Percentiles rank a stretch among this genome's conserved stretches.
phyloP scores from a whole-genome alignment of 2,888 invertebrate species.

The Scaptomyza caliginosa region DNA sequence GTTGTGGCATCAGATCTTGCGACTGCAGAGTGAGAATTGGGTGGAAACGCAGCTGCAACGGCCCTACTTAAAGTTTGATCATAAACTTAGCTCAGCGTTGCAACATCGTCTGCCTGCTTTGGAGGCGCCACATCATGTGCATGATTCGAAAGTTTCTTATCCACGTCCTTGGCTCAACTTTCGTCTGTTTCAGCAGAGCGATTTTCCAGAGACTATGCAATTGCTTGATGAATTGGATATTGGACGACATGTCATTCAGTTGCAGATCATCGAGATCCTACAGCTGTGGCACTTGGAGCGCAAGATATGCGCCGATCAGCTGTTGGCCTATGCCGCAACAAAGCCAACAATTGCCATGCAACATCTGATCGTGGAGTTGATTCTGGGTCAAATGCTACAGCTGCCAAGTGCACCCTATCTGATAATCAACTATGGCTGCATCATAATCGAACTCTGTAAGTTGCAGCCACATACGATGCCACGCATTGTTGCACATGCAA shows the following conservation, averaged over 20 bases:
- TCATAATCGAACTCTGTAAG: slow-evolving; percentile 98
- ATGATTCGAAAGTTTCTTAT: slow-evolving; percentile 88
- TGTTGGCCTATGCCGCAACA: slow-evolving; percentile 93
- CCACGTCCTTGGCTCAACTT: slow-evolving; percentile 97
- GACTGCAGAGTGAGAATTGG: slow-evolving; percentile 96
- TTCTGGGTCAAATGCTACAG: slow-evolving; percentile 96
- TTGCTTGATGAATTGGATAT: slow-evolving; percentile 98
- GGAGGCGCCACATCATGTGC: background rate
- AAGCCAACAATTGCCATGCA: slow-evolving; percentile 96
- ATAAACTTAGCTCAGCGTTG: slow-evolving; percentile 95
- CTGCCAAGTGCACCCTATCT: slow-evolving; percentile 94
- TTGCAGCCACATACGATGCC: slow-evolving; percentile 97
- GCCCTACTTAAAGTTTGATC: slow-evolving; percentile 97
- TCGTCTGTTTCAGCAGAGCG: slow-evolving; percentile 98
- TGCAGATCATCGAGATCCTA: slow-evolving; percentile 96
- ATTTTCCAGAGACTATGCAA: slow-evolving; percentile 94
- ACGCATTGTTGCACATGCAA: slow-evolving; percentile 97
- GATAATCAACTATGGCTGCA: slow-evolving; percentile 96
- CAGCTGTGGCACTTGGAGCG: slow-evolving; percentile 93
- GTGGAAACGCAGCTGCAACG: slow-evolving; percentile 96
- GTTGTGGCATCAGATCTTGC: slow-evolving; percentile 96
- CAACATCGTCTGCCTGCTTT: slow-evolving; percentile 93
- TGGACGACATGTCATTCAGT: slow-evolving; percentile 98
- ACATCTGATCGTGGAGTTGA: slow-evolving; percentile 98
- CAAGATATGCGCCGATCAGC: slow-evolving; percentile 95